Evolutionary conservation across 1,140 invertebrate genomes (phyloP).

Genomic region (Drosophila virilis): DNA sequence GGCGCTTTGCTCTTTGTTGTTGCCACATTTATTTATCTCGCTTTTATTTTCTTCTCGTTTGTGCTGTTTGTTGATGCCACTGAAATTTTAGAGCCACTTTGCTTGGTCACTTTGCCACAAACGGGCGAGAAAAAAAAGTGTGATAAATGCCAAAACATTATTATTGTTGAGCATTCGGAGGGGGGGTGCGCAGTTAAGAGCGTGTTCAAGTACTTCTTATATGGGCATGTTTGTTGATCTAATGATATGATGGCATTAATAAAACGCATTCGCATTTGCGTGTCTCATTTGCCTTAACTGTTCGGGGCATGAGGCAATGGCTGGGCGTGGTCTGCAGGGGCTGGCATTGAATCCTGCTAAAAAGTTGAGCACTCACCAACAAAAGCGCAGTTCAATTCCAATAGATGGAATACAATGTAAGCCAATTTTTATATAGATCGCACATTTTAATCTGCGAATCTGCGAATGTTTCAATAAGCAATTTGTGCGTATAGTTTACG

Average conservation of each 20-base stretch:
- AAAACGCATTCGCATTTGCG: constrained; percentile 45
- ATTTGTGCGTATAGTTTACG: not conserved
- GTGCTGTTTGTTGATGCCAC: constrained; percentile 50
- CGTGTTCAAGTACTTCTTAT: constrained; percentile 36
- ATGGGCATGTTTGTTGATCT: constrained; percentile 39
- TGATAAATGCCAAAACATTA: constrained; percentile 64
- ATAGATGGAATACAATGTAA: not conserved
- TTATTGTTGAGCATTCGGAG: constrained; percentile 45
- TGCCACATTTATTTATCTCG: constrained; percentile 79
- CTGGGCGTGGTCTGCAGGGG: not conserved
- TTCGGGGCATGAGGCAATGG: not conserved
- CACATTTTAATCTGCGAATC: not conserved
- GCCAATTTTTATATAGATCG: not conserved
- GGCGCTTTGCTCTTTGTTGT: constrained; percentile 80
- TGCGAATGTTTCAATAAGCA: not conserved
- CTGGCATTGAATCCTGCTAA: not conserved
- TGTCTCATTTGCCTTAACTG: constrained; percentile 36
- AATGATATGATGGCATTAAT: constrained; percentile 54
- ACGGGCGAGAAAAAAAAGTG: constrained; percentile 40
- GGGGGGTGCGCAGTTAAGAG: constrained; percentile 22
- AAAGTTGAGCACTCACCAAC: not conserved
- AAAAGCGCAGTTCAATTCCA: not conserved
- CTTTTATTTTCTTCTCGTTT: constrained; percentile 29
- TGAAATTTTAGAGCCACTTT: constrained; percentile 82
- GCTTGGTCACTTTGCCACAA: constrained; percentile 60